Evolutionary conservation across 2,113 vertebrate genomes (phyloP).

Genomic region (Colaptes auratus): DNA sequence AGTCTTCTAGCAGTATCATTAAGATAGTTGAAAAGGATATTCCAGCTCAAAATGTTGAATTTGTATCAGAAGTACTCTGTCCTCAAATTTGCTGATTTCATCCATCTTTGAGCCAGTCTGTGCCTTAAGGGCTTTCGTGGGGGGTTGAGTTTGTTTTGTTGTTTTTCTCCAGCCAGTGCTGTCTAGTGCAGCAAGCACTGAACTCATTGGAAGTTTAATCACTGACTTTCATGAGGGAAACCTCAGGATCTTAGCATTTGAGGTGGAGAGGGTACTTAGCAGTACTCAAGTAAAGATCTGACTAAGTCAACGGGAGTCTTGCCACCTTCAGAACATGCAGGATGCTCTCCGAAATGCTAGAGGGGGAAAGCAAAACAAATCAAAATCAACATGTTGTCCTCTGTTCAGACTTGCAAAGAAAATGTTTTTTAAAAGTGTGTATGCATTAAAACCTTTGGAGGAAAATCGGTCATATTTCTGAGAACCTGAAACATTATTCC

Average conservation of each 20-base stretch:
- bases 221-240: slow-evolving; percentile 60
- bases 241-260: slow-evolving; percentile 45
- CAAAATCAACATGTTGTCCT: not conserved
- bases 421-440: not conserved
- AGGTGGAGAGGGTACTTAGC: slow-evolving; percentile 48
- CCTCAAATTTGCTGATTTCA: not conserved
- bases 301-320: slow-evolving; percentile 55
- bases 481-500: not conserved
- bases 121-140: not conserved
- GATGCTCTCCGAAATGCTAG: not conserved
- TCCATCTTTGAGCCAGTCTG: not conserved
- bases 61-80: not conserved
- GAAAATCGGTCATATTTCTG: not conserved
- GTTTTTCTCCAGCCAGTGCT: not conserved
- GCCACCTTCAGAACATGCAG: slow-evolving; percentile 30
- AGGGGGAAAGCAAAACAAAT: not conserved
- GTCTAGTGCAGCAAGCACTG: not conserved
- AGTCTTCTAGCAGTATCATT: not conserved
- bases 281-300: slow-evolving; percentile 52
- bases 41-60: not conserved
- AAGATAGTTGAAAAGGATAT: not conserved
- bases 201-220: not conserved
- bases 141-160: not conserved
- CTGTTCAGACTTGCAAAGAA: not conserved
- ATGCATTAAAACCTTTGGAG: not conserved